phyloP scores from a whole-genome alignment of 2,888 invertebrate genomes.

The Drosophila greeni region DNA sequence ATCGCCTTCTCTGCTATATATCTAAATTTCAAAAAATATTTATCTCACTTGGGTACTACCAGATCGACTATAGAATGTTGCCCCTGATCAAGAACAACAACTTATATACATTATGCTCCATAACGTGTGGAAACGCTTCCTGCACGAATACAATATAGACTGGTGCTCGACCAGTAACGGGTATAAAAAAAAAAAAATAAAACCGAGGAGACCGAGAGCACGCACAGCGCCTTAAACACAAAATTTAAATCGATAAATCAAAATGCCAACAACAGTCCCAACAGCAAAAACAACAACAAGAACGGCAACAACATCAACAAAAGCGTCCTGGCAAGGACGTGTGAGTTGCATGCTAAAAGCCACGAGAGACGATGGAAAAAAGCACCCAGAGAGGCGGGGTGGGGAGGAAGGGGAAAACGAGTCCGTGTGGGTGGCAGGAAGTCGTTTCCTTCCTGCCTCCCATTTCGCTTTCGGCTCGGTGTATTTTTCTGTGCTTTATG shows the following conservation, averaged over 20 bases:
- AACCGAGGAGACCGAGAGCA: conserved; percentile 28
- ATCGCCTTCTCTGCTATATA: too few species aligned
- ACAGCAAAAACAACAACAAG: conserved; percentile 36
- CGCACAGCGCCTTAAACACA: conserved; percentile 49
- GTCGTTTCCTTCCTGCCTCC: conserved; percentile 39
- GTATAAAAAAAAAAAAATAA: not conserved
- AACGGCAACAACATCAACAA: conserved; percentile 43
- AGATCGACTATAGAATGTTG: conserved; percentile 1
- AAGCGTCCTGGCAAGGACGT: conserved; percentile 63
- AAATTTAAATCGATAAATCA: conserved; percentile 74
- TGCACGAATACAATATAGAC: conserved; percentile 11
- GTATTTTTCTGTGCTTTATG: conserved; percentile 32
- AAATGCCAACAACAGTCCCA: conserved; percentile 62
- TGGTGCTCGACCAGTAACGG: conserved; percentile 6
- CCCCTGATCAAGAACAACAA: conserved; percentile 2
- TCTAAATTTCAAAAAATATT: not conserved
- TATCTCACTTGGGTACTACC: not conserved
- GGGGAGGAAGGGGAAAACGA: conserved; percentile 17
- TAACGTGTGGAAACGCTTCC: conserved; percentile 10
- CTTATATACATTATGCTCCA: conserved; percentile 6
- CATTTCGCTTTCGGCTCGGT: conserved; percentile 13
- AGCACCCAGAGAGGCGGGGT: not conserved
- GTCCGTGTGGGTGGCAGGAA: conserved; percentile 43
- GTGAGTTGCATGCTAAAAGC: conserved; percentile 69
- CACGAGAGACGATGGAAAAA: conserved; percentile 37